Percentiles rank a stretch among this genome's conserved stretches.
Conservation (phyloP, 2,113 vertebrate genomes). For the Perccottus glenii region DNA sequence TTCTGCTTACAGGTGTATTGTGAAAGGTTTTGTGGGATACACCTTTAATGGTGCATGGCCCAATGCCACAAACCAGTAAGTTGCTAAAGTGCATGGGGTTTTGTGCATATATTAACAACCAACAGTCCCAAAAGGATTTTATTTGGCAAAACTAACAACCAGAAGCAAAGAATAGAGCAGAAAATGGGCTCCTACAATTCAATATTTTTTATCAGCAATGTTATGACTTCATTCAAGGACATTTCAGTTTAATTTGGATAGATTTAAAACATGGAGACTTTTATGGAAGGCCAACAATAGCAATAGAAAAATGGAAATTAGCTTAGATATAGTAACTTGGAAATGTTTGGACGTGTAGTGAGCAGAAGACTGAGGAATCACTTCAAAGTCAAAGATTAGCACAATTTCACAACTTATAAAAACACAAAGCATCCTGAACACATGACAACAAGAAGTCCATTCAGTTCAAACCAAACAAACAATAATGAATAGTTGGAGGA, state of each 20-base stretch:
- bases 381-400: conserved; percentile 31
- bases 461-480: conserved; percentile 36
- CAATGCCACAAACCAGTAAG: no score
- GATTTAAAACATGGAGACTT: no score
- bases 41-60: no score
- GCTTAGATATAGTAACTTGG: background rate
- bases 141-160: no score
- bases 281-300: background rate
- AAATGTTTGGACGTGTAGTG: background rate
- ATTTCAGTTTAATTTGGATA: no score
- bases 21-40: background rate
- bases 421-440: conserved; percentile 6
- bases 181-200: no score
- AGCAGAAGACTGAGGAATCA: background rate
- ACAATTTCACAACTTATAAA: conserved; percentile 37
- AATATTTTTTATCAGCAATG: no score
- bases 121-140: no score
- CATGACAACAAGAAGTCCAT: conserved; percentile 40
- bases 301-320: background rate
- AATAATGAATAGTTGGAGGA: conserved; percentile 55
- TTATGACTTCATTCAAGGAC: no score
- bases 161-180: no score
- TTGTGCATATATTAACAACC: no score
- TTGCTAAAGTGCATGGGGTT: no score
- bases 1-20: background rate